Evolutionary conservation across 2,797 vertebrate species (phyloP), one percentile per base, ranked within the genome.

Genomic region (Liasis olivaceus): DNA sequence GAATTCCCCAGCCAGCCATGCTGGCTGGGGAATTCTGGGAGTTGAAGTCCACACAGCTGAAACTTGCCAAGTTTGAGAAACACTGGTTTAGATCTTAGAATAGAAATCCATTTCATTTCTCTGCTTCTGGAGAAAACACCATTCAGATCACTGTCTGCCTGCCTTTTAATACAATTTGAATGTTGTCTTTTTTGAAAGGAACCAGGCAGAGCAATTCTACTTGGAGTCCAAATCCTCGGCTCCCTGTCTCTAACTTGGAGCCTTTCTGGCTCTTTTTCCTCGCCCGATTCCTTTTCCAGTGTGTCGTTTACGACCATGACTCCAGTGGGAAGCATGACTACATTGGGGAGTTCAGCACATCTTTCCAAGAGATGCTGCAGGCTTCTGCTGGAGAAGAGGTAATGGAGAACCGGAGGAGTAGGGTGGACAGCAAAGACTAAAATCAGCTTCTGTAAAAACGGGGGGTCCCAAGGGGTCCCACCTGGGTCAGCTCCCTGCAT

Each of bases 251-350:
- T 36, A 20, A 1, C 36, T 13, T 28, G 20, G 86, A 6, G 22
- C 1, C 24, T 15, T 15, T 86, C 81, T 56, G 85, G 85, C 4
- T 56, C 17, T 26, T 0, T 2, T 14, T 56, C 31, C 4, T 6
- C 47, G 28, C 7, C 26, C 13, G n/a, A 4, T 20, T 85, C 2
- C n/a, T 36, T 64, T 92, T 28, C 85, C 96, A 99, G 98, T 98
- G 98, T 94, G 97, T 98, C 0, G 98, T 99, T 54, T 99, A 98
- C 95, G 98, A 99, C 95, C 98, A 98, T 96, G 98, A 99, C 96
- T 98, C 98, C 1, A 99, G 98, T 1, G 98, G 98, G 42, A 99
- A 99, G 64, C 98, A 98, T 9, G 98, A 99, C 96, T 99, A 98
- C 96, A 99, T 99, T 0, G 98, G 98, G 0, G 98, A 99, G 88